Evolutionary conservation across 2,888 invertebrate species (phyloP).

Genomic region (Scaptomyza cyrtandrae): DNA sequence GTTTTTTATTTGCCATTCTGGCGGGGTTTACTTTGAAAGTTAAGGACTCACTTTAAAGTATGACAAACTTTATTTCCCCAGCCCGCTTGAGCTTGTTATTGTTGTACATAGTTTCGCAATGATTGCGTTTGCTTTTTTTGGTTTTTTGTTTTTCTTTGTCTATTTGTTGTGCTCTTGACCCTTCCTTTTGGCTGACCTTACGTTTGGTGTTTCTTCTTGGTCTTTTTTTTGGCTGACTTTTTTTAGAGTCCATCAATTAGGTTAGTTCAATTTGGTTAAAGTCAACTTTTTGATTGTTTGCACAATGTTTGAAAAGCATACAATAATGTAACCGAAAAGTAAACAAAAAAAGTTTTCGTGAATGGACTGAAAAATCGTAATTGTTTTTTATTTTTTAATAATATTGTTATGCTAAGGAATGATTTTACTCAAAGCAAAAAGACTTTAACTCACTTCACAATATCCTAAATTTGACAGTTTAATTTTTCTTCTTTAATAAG

Average conservation of each 20-base stretch:
- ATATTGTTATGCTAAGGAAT: not conserved
- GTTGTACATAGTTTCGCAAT: slow-evolving; percentile 15
- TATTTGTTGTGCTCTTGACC: slow-evolving; percentile 26
- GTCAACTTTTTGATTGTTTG: slow-evolving; percentile 52
- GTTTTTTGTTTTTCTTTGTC: not conserved
- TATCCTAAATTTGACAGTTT: no score
- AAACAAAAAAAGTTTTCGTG: slow-evolving; percentile 3
- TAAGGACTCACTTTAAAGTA: slow-evolving; percentile 41
- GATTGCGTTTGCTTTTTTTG: not conserved
- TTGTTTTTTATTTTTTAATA: not conserved
- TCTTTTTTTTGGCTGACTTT: not conserved
- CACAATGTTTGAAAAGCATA: slow-evolving; percentile 16
- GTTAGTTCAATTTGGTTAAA: slow-evolving; percentile 60
- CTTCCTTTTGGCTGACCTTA: slow-evolving; percentile 34
- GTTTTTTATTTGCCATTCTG: slow-evolving; percentile 4
- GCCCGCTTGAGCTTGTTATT: slow-evolving; percentile 7
- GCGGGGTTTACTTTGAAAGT: slow-evolving; percentile 1
- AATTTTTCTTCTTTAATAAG: no score
- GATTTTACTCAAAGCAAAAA: no score
- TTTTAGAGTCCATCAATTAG: slow-evolving; percentile 45
- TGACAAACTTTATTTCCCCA: slow-evolving; percentile 25
- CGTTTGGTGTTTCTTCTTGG: not conserved
- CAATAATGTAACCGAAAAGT: slow-evolving; percentile 1
- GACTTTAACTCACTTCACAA: no score
- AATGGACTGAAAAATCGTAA: not conserved